Evolutionary conservation across 2,797 vertebrate genomes (phyloP).

Genomic region (Argyrosomus regius): DNA sequence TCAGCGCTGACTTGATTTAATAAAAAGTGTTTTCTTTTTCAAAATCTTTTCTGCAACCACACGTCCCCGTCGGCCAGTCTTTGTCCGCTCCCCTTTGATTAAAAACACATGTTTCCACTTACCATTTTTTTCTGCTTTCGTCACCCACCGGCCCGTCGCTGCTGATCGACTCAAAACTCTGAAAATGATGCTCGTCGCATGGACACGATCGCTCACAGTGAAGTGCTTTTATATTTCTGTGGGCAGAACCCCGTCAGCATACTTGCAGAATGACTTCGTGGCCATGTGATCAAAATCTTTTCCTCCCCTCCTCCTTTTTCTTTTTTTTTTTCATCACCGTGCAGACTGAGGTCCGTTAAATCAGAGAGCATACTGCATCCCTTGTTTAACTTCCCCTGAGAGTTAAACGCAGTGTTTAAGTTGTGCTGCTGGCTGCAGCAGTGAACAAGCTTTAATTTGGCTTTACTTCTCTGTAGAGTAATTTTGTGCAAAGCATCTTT

Average conservation of each 20-base stretch:
- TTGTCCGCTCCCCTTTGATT: slow-evolving; percentile 37
- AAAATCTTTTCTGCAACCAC: neutral
- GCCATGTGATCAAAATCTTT: slow-evolving; percentile 74
- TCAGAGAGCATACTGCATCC: slow-evolving; percentile 58
- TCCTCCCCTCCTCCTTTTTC: slow-evolving; percentile 35
- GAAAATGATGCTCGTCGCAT: slow-evolving; percentile 52
- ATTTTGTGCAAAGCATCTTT: neutral
- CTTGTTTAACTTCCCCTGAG: slow-evolving; percentile 65
- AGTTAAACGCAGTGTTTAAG: slow-evolving; percentile 32
- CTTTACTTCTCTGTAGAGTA: neutral
- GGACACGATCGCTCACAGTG: slow-evolving; percentile 30
- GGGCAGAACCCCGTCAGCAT: slow-evolving; percentile 47
- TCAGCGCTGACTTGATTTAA: neutral
- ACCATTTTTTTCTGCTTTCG: slow-evolving; percentile 75
- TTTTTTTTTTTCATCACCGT: slow-evolving; percentile 36
- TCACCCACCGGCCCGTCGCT: slow-evolving; percentile 26
- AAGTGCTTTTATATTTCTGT: slow-evolving; percentile 43
- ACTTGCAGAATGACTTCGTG: slow-evolving; percentile 77
- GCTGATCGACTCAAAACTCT: slow-evolving; percentile 31
- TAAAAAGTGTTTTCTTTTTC: neutral
- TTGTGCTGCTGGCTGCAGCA: slow-evolving; percentile 15
- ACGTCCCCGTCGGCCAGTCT: slow-evolving; percentile 13
- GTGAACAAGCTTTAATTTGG: neutral
- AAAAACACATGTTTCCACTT: slow-evolving; percentile 75
- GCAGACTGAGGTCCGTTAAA: slow-evolving; percentile 54